Percentiles rank a stretch among this genome's conserved stretches.
Conservation (phyloP, 2,888 invertebrate genomes). For the Drosophila infuscata region DNA sequence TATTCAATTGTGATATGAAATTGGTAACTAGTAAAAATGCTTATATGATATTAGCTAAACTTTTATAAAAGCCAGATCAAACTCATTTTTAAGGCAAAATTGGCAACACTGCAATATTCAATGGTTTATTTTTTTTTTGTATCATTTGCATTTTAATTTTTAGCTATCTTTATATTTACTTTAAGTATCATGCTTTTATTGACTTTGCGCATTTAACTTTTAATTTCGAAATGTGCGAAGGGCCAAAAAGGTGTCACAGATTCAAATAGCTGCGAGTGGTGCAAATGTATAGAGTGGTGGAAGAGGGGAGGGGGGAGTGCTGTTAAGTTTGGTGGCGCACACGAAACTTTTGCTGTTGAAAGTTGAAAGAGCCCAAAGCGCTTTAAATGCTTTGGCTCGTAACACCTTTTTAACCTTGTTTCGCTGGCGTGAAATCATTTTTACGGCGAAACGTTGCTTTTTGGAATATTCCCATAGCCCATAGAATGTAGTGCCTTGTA, state of each 20-base stretch:
- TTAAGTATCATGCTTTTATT: constrained; percentile 72
- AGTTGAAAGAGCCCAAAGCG: constrained; percentile 53
- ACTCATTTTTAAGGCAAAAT: not conserved
- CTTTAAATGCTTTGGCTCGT: constrained; percentile 53
- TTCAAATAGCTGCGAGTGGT: constrained; percentile 11
- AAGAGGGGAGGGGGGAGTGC: not conserved
- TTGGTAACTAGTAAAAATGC: not conserved
- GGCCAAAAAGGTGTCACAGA: constrained; percentile 41
- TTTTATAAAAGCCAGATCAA: not conserved
- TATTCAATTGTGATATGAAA: not conserved
- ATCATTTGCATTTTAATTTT: constrained; percentile 3
- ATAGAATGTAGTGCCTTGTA: constrained; percentile 62
- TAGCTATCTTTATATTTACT: constrained; percentile 44
- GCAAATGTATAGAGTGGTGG: not conserved
- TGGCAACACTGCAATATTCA: not conserved
- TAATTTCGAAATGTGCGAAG: constrained; percentile 60
- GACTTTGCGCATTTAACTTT: constrained; percentile 76
- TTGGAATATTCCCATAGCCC: constrained; percentile 51
- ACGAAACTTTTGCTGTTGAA: constrained; percentile 53
- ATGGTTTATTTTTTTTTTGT: not conserved
- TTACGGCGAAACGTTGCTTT: constrained; percentile 41
- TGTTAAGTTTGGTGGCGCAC: constrained; percentile 2
- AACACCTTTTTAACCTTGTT: constrained; percentile 77
- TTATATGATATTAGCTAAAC: not conserved
- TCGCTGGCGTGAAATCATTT: constrained; percentile 72